Conservation (phyloP, 2,797 vertebrate genomes). For the Pristis pectinata region DNA sequence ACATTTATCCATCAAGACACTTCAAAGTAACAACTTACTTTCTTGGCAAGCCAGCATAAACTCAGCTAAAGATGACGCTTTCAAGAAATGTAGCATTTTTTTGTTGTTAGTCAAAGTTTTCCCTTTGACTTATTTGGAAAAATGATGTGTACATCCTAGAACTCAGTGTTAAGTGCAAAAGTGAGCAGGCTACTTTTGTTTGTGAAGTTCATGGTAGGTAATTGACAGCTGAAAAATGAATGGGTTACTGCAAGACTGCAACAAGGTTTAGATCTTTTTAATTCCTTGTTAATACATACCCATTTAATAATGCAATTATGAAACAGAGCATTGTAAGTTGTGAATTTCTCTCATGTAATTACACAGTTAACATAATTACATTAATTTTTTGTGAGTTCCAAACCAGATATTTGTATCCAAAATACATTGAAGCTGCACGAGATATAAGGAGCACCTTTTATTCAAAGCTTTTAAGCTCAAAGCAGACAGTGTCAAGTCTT, state of each 20-base stretch:
- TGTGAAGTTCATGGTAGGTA: no score
- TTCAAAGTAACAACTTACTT: conserved; percentile 63
- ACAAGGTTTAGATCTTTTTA: no score
- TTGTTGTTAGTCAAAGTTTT: conserved; percentile 29
- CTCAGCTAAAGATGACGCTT: not conserved
- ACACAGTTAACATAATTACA: not conserved
- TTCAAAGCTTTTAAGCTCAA: no score
- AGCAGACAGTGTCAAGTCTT: not conserved
- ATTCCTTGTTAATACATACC: not conserved
- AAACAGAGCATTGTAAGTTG: not conserved
- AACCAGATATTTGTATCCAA: no score
- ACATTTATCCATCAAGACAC: conserved; percentile 66
- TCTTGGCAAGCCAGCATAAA: conserved; percentile 63
- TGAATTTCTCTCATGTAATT: not conserved
- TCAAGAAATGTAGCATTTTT: conserved; percentile 28
- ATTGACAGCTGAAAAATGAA: not conserved
- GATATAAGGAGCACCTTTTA: not conserved
- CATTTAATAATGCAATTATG: not conserved
- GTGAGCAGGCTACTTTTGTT: not conserved
- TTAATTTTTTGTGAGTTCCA: not conserved
- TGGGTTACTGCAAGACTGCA: no score
- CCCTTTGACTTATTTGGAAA: conserved; percentile 20
- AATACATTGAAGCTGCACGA: not conserved
- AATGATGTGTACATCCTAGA: not conserved
- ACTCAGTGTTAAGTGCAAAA: not conserved